Evolutionary conservation across 2,113 vertebrate species (phyloP).

Genomic region (Melospiza melodia): DNA sequence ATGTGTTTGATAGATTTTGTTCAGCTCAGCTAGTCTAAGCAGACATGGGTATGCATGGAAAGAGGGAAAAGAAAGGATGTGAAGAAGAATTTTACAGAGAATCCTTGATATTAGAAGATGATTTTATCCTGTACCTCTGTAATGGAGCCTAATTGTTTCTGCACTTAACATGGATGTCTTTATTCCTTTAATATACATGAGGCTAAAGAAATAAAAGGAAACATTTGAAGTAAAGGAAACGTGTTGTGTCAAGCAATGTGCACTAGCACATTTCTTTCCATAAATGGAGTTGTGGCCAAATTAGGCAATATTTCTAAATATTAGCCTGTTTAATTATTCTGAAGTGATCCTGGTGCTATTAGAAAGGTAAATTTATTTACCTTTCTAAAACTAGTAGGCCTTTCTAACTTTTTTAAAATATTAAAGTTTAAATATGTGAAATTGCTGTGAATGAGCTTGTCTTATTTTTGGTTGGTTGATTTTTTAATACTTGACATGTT

Average conservation of each 20-base stretch:
- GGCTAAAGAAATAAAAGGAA: neutral
- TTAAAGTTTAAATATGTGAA: neutral
- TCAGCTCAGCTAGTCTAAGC: neutral
- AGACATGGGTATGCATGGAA: neutral
- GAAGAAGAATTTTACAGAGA: neutral
- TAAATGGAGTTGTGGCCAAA: neutral
- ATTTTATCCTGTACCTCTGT: neutral
- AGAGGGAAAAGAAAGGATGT: neutral
- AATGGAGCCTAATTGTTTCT: neutral
- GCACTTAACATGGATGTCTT: neutral
- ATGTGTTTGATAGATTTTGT: neutral
- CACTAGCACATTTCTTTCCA: neutral
- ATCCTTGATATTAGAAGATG: neutral
- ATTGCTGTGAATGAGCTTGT: neutral
- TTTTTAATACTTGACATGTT: neutral
- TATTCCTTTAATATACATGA: neutral
- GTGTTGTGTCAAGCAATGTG: neutral
- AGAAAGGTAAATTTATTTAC: neutral
- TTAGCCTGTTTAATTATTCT: neutral
- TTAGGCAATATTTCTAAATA: neutral
- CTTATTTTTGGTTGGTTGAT: neutral
- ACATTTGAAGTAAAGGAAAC: rapidly evolving
- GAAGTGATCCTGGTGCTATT: neutral
- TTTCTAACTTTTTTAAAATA: neutral
- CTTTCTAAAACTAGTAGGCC: neutral